Base-by-base conservation (phyloP, 30 jellyfish, hydroid and myxozoan species). In the Aurelia aurita complex sp. Pacific region DNA sequence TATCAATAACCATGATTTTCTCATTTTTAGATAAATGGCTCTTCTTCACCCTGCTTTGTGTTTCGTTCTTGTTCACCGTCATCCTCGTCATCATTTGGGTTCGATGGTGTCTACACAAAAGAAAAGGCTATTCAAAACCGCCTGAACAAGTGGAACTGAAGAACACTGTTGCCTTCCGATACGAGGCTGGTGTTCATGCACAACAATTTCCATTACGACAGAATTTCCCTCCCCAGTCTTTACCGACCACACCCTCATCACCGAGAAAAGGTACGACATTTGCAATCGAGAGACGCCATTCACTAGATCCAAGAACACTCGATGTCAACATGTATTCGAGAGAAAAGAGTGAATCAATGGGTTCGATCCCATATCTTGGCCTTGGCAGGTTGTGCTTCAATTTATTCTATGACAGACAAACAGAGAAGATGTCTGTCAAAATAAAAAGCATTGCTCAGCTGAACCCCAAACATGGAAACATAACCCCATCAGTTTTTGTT, bases 291-390 rank as follows among this genome's bases (percentile, higher is more conserved):
- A 82, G 97, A 3, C 79, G 94, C 12, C 91, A 78, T 69, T 89
- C 97, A 0, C 33, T 94, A 51, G 96, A 88, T 57, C 96, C 97
- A 64, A 74, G 86, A 55, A 69, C 94, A 2, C 88, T 94, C 1
- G 97, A 94, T 85, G 38, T 88, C 43, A 55, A 78, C 3, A 73
- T 88, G 94, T 94, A 94, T 62, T 73, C 90, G 17, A 63, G 85
- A 35, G 98, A 94, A 64, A 93, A 83, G 55, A 51, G 87, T 32
- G 91, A 74, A 18, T 73, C 91, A 33, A 71, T 84, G 83, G 89
- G 85, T 0, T 86, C 98, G 12, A 52, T 84, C 19, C 97, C 96
- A 1, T 77, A 83, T 69, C 82, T 83, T 19, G 98, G 98, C 46
- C 89, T 88, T 0, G 98, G 98, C 6, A 77, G 92, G 34, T 15